Conservation (phyloP, 2,113 vertebrate genomes). For the Mirounga angustirostris region DNA sequence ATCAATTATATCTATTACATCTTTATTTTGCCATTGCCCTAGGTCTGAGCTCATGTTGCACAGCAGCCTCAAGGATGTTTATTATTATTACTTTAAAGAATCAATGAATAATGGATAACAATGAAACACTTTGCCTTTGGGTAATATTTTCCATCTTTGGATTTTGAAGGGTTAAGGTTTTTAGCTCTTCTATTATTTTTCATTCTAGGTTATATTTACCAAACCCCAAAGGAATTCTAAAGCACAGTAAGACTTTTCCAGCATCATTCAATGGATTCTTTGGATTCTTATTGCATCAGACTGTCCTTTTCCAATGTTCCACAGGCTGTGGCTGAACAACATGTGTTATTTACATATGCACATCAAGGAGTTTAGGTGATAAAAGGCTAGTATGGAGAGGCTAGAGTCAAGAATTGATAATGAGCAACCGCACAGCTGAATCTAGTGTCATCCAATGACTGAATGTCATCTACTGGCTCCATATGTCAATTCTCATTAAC, state of each 20-base stretch:
- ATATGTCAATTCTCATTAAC: conserved; percentile 3
- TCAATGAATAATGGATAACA: conserved; percentile 71
- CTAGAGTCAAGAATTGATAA: neutral
- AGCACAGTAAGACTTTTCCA: neutral
- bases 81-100: conserved; percentile 60
- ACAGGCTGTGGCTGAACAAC: neutral
- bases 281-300: neutral
- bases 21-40: conserved; percentile 68
- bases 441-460: neutral
- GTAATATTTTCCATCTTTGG: neutral
- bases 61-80: conserved; percentile 54
- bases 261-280: neutral
- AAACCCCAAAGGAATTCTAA: neutral
- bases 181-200: conserved; percentile 43
- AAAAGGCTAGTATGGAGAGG: neutral
- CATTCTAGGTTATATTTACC: neutral
- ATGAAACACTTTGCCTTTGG: conserved; percentile 49
- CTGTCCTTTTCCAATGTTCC: neutral
- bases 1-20: conserved; percentile 57
- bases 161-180: conserved; percentile 66
- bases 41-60: neutral
- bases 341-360: neutral
- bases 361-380: neutral
- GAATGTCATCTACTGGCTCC: neutral
- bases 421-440: neutral